phyloP scores from a whole-genome alignment of 2,113 vertebrate species.

The Mionectes macconnelli region DNA sequence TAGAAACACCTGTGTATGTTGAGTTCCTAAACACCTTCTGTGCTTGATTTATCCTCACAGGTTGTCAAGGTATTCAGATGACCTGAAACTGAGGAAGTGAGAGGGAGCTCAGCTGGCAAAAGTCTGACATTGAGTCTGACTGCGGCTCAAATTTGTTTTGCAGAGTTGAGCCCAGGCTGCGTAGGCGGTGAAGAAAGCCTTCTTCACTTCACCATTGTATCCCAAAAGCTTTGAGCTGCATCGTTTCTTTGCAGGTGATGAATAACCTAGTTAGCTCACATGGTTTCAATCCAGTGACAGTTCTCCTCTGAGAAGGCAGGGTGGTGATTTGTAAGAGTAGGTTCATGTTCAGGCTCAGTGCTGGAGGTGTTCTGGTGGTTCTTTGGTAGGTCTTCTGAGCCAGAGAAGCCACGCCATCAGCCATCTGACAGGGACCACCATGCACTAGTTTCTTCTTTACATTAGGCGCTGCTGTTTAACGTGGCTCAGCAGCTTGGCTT shows the following conservation, averaged over 20 bases:
- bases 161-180: slow-evolving; percentile 41
- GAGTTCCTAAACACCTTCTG: slow-evolving; percentile 62
- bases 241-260: slow-evolving; percentile 18
- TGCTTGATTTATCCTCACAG: slow-evolving; percentile 67
- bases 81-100: slow-evolving; percentile 62
- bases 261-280: slow-evolving; percentile 53
- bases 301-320: background rate
- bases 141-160: slow-evolving; percentile 42
- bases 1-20: slow-evolving; percentile 55
- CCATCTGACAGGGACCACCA: background rate
- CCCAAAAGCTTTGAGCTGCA: slow-evolving; percentile 21
- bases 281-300: background rate
- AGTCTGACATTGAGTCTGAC: slow-evolving; percentile 65
- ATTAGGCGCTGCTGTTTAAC: background rate
- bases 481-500: background rate
- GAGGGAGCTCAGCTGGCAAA: slow-evolving; percentile 64
- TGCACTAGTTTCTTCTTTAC: background rate
- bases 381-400: background rate
- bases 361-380: background rate
- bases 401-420: fast-evolving
- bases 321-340: background rate
- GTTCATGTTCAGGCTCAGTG: background rate
- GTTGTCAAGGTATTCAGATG: slow-evolving; percentile 63
- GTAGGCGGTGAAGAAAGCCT: slow-evolving; percentile 52
- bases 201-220: slow-evolving; percentile 44